Percentiles rank a stretch among this genome's conserved stretches.
These are phyloP conservation scores for Cataglyphis hispanica DNA, from an alignment of 1,140 invertebrate genomes.

Conservation along the genomic window DNA sequence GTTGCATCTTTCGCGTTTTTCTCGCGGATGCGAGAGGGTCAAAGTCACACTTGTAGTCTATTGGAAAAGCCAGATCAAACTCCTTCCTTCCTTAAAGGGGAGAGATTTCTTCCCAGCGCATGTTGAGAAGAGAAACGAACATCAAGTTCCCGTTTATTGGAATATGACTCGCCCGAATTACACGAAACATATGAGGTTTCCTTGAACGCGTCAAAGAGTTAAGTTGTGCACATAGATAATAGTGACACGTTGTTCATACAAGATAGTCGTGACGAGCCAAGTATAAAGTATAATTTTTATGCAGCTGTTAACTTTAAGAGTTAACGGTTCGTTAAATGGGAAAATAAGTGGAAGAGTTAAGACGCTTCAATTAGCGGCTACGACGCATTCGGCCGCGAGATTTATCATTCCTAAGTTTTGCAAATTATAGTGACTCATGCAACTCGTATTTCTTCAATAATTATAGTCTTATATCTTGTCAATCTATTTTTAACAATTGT, in stretches of 20 bases:
- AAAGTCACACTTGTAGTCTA: conserved; percentile 49
- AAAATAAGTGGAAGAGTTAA: conserved; percentile 59
- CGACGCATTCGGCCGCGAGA: conserved; percentile 21
- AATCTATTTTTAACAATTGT: background rate
- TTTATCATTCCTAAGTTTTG: conserved; percentile 50
- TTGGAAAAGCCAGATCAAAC: conserved; percentile 62
- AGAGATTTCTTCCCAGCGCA: conserved; percentile 24
- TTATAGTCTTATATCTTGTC: conserved; percentile 13
- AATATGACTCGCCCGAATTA: background rate
- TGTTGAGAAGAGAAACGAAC: background rate
- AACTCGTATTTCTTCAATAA: conserved; percentile 39
- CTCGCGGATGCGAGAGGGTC: conserved; percentile 37
- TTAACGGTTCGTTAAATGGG: conserved; percentile 57
- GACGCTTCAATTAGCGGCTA: conserved; percentile 63
- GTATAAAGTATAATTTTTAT: conserved; percentile 5
- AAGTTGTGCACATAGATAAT: background rate
- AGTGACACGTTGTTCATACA: background rate
- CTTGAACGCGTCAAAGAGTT: background rate
- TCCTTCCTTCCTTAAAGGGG: conserved; percentile 61
- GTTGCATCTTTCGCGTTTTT: background rate
- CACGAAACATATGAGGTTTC: background rate
- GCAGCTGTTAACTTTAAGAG: conserved; percentile 36
- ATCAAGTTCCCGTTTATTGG: background rate
- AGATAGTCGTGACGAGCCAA: background rate
- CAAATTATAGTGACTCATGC: conserved; percentile 55